Conservation (phyloP, 1,140 invertebrate species). For the Agraylea sexmaculata region DNA sequence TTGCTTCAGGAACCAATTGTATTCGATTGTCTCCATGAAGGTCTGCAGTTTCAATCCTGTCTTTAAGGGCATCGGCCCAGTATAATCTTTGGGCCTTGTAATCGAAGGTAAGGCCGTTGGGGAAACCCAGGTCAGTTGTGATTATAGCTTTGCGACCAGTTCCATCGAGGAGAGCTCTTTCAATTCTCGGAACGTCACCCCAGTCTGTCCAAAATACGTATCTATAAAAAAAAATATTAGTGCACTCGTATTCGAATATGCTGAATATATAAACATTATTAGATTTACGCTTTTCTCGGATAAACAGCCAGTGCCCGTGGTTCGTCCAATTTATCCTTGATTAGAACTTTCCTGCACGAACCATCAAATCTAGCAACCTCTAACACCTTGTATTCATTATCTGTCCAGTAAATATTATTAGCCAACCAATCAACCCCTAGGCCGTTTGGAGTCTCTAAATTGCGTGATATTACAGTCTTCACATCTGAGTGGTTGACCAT, state of each 20-base stretch:
- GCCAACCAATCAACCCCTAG: slow-evolving; percentile 80
- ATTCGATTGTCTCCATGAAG: slow-evolving; percentile 71
- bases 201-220: slow-evolving; percentile 89
- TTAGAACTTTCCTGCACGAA: slow-evolving; percentile 57
- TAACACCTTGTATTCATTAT: slow-evolving; percentile 66
- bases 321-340: slow-evolving; percentile 55
- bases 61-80: slow-evolving; percentile 81
- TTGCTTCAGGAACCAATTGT: slow-evolving; percentile 53
- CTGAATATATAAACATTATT: slow-evolving; percentile 1
- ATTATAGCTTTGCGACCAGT: slow-evolving; percentile 62
- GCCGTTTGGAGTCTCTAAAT: slow-evolving; percentile 58
- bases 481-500: slow-evolving; percentile 53
- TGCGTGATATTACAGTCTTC: slow-evolving; percentile 44
- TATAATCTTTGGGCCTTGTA: slow-evolving; percentile 66
- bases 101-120: slow-evolving; percentile 85
- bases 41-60: slow-evolving; percentile 82
- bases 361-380: slow-evolving; percentile 76
- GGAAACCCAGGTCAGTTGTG: slow-evolving; percentile 68
- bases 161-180: slow-evolving; percentile 76
- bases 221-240: slow-evolving; percentile 28
- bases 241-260: slow-evolving; percentile 1
- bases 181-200: slow-evolving; percentile 71
- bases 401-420: slow-evolving; percentile 84
- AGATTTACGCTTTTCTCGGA: slow-evolving; percentile 56
- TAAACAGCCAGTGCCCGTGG: slow-evolving; percentile 66